These are phyloP conservation scores for Apus apus DNA, from an alignment of 2,113 vertebrate genomes.

Conservation along the genomic window DNA sequence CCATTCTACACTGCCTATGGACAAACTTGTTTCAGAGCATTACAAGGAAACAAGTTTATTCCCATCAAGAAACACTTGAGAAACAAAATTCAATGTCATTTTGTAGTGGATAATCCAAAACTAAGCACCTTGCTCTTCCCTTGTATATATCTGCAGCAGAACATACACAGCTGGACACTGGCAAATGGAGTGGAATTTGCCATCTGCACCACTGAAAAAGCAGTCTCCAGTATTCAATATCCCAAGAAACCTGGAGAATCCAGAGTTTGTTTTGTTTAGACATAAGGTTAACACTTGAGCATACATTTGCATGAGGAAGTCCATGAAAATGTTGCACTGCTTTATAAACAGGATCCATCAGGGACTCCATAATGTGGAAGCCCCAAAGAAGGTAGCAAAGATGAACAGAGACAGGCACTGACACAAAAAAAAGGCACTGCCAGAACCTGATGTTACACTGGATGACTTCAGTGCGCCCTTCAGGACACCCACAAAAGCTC, in stretches of 20 bases:
- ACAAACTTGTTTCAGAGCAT: not conserved
- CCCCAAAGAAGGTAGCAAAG: not conserved
- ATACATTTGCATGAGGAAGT: not conserved
- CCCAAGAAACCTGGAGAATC: not conserved
- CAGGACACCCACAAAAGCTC: not conserved
- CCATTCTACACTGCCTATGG: not conserved
- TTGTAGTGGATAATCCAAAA: not conserved
- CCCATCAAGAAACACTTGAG: not conserved
- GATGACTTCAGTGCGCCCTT: not conserved
- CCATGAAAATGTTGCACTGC: fast-evolving
- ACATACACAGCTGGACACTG: not conserved
- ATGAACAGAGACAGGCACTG: not conserved
- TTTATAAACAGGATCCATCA: not conserved
- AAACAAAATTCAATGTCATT: not conserved
- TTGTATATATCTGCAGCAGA: not conserved
- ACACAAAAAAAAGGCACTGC: not conserved
- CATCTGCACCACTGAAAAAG: not conserved
- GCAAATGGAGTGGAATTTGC: not conserved
- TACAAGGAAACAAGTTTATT: not conserved
- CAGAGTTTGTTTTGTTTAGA: not conserved
- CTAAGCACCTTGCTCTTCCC: not conserved
- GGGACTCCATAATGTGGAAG: not conserved
- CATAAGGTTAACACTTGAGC: not conserved
- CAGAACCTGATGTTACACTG: not conserved
- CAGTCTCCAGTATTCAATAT: not conserved